Evolutionary conservation across 1,140 invertebrate species (phyloP), one percentile per base, ranked within the genome.

Genomic region (Diorhabda sublineata): DNA sequence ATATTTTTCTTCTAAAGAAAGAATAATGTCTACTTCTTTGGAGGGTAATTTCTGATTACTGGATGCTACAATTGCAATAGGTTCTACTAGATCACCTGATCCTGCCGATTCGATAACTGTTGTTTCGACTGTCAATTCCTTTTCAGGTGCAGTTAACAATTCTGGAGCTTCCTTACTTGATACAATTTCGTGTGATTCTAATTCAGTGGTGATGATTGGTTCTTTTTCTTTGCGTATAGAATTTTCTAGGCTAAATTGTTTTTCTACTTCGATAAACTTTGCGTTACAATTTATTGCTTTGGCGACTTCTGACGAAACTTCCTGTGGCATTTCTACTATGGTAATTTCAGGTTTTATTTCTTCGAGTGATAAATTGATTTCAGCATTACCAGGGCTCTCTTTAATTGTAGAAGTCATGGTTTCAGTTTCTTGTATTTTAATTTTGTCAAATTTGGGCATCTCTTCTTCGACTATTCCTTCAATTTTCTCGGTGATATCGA

Each of bases 1-100:
- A 61, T 68, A 73, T 74, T 76, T 80, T 73, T 82, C 80, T 75
- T 79, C 73, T 26, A 82, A 64, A 61, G 76, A 74, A n/a, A 81
- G 64, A 64, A 74, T 73, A 67, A 81, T 77, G 69, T 81, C 74
- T 57, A 82, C 76, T 26, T 68, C 71, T 69, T 79, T 72, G 41
- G 62, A 9, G 45, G 75, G 69, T 63, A 74, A 62, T 70, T 47
- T 70, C 3, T 41, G 11, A 42, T 71, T 47, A 59, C 47, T 52
- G 6, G 6, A 6, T 52, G 6, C 6, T 52, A 52, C 47, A 8
- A 8, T 2, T 4, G 47, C 4, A 52, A 3, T 52, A 52, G 47
- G 47, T 52, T 68, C 66, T 45, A 64, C 42, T 58, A 60, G 9
- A 64, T 9, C 56, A 7, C 47, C 42, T 2, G 63, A 60, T 69